These are phyloP conservation scores for Leptestheria dahalacensis DNA, from an alignment of 1,140 invertebrate species.

Conservation along the genomic window DNA sequence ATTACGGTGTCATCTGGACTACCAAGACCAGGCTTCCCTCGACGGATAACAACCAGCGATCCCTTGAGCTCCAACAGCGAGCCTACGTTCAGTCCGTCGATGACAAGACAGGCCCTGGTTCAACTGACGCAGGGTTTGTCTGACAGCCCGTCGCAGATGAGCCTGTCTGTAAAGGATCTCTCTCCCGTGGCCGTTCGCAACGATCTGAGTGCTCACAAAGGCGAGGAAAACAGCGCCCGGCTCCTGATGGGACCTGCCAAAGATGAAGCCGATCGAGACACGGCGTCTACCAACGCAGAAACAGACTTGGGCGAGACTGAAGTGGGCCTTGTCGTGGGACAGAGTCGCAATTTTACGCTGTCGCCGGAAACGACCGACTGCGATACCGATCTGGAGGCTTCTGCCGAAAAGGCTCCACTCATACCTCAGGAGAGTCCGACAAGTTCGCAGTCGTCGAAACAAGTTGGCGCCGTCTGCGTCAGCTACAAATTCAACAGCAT, in stretches of 20 bases:
- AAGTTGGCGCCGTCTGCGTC: not conserved
- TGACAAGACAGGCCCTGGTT: slow-evolving; percentile 8
- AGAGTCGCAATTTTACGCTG: slow-evolving; percentile 64
- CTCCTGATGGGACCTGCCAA: slow-evolving; percentile 1
- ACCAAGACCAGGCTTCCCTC: slow-evolving; percentile 21
- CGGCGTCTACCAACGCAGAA: slow-evolving; percentile 26
- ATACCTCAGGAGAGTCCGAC: not conserved
- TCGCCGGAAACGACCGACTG: slow-evolving; percentile 92
- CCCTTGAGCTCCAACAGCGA: not conserved
- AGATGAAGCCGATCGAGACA: slow-evolving; percentile 17
- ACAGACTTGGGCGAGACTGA: slow-evolving; percentile 51
- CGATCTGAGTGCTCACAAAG: not conserved
- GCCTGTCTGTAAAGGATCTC: not conserved
- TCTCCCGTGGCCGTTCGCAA: not conserved
- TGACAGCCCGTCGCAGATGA: not conserved
- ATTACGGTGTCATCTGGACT: slow-evolving; percentile 21
- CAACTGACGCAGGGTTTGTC: not conserved
- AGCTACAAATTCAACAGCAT: slow-evolving; percentile 44
- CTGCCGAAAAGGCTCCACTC: not conserved
- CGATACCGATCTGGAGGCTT: slow-evolving; percentile 27
- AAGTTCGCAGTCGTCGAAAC: not conserved
- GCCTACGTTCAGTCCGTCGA: slow-evolving; percentile 10
- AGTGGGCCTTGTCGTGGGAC: slow-evolving; percentile 42
- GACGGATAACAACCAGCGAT: slow-evolving; percentile 15
- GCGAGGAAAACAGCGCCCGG: not conserved